Evolutionary conservation across 2,797 vertebrate species (phyloP).

Genomic region (Intellagama lesueurii): DNA sequence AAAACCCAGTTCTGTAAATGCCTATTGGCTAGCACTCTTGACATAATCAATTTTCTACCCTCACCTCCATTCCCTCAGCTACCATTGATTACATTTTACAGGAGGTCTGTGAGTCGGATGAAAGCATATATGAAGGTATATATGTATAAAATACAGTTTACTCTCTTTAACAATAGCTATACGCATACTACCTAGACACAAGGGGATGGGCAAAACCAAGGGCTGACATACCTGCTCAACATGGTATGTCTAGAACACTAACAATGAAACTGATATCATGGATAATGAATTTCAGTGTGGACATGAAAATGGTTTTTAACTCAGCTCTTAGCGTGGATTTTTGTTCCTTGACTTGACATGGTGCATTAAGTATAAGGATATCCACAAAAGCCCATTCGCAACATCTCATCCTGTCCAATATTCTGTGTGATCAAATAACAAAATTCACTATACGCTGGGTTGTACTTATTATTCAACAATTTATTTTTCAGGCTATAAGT

Average conservation of each 20-base stretch:
- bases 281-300: background rate
- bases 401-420: background rate
- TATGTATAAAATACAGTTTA: background rate
- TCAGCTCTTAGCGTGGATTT: background rate
- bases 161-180: no score
- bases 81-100: background rate
- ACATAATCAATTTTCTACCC: background rate
- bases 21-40: background rate
- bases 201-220: background rate
- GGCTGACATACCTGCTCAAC: background rate
- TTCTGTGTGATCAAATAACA: background rate
- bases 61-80: background rate
- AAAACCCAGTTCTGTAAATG: background rate
- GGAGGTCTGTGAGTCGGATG: background rate
- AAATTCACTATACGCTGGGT: background rate
- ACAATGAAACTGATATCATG: background rate
- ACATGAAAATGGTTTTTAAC: background rate
- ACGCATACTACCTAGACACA: background rate
- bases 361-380: background rate
- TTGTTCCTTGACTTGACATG: background rate
- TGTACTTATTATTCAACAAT: background rate
- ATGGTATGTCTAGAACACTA: background rate
- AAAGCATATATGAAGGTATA: background rate
- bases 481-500: background rate
- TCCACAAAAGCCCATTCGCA: background rate